Evolutionary conservation across 2,113 vertebrate genomes (phyloP).

Genomic region (Notiomystis cincta): DNA sequence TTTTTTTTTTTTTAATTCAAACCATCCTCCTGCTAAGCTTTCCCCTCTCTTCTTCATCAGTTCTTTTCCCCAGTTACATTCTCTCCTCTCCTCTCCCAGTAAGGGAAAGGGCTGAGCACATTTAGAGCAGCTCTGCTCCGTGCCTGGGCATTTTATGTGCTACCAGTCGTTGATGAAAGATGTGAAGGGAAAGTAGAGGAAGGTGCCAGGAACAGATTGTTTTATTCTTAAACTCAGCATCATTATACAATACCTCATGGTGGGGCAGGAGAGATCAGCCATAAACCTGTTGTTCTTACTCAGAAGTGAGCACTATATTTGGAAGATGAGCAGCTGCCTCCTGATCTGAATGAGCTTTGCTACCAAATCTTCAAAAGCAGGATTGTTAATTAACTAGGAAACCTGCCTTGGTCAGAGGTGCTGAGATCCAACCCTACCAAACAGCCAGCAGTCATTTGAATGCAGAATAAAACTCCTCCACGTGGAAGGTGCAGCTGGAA

Average conservation of each 20-base stretch:
- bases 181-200: neutral
- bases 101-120: neutral
- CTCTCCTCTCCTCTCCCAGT: neutral
- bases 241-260: neutral
- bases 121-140: neutral
- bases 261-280: neutral
- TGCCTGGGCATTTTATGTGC: neutral
- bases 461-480: neutral
- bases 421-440: neutral
- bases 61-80: neutral
- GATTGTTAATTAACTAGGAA: neutral
- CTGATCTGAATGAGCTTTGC: neutral
- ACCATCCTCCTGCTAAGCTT: neutral
- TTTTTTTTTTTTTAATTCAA: neutral
- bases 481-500: neutral
- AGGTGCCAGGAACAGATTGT: neutral
- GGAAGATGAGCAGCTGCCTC: constrained; percentile 1
- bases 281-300: constrained; percentile 17
- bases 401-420: neutral
- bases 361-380: neutral
- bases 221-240: neutral
- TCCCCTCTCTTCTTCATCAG: neutral
- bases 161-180: neutral
- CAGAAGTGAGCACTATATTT: neutral
- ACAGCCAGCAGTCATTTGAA: neutral